Percentiles rank a stretch among this genome's conserved stretches.
Conservation (phyloP, 2,113 vertebrate genomes). For the Ammodytes marinus region DNA sequence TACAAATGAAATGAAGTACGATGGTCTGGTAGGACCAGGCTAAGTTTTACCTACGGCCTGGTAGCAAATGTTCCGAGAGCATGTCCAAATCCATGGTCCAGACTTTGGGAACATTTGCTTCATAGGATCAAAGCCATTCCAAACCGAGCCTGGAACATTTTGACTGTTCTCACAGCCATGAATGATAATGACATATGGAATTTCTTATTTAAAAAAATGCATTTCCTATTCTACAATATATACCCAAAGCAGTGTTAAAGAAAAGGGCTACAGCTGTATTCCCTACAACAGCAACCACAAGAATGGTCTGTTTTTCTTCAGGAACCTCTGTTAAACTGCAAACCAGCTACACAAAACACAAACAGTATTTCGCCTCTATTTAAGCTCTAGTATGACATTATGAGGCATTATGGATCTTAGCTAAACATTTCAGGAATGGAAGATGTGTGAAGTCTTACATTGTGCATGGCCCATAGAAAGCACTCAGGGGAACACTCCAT, state of each 20-base stretch:
- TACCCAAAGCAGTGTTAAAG: neutral
- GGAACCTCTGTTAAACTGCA: neutral
- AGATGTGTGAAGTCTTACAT: conserved; percentile 9
- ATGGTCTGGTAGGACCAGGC: no score
- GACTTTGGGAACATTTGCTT: neutral
- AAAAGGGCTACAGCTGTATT: conserved; percentile 2
- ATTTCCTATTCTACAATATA: neutral
- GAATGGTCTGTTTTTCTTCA: neutral
- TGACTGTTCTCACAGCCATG: neutral
- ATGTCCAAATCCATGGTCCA: neutral
- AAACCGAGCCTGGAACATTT: neutral
- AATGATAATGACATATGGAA: conserved; percentile 9
- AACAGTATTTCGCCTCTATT: neutral
- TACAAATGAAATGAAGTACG: no score
- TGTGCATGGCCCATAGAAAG: neutral
- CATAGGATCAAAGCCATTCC: neutral
- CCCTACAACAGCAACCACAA: neutral
- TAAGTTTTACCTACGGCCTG: neutral
- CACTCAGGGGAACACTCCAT: conserved; percentile 25
- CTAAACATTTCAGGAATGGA: conserved; percentile 24
- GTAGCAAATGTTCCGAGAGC: neutral
- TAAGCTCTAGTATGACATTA: conserved; percentile 1
- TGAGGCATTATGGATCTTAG: conserved; percentile 31
- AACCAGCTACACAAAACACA: neutral
- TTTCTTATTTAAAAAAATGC: neutral